Evolutionary conservation across 64 coral and sea anemone genomes (phyloP).

Genomic region (Dendronephthya gigantea): DNA sequence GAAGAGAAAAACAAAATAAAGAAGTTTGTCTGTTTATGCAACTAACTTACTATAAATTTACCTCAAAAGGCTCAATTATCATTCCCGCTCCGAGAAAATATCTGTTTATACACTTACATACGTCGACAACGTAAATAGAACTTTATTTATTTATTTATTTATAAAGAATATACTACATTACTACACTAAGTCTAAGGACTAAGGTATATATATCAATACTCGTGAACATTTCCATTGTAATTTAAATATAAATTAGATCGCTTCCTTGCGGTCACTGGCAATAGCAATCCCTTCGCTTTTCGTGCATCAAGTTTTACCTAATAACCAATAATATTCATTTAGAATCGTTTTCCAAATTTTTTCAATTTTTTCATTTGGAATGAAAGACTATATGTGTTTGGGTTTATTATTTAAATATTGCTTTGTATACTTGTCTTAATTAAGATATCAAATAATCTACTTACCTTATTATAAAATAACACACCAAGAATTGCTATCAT

Average conservation of each 20-base stretch:
- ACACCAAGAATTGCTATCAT: constrained; percentile 85
- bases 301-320: constrained; percentile 3
- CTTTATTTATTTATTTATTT: neutral
- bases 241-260: neutral
- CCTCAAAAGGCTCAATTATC: too few species aligned
- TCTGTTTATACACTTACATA: too few species aligned
- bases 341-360: too few species aligned
- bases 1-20: too few species aligned
- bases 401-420: too few species aligned
- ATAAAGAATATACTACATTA: neutral
- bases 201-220: constrained; percentile 1
- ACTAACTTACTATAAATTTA: too few species aligned
- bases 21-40: too few species aligned
- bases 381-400: too few species aligned
- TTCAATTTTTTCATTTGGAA: too few species aligned
- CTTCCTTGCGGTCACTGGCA: neutral
- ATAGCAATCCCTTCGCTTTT: neutral
- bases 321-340: too few species aligned
- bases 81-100: too few species aligned
- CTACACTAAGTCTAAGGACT: too few species aligned
- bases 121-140: neutral
- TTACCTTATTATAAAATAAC: constrained; percentile 90
- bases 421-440: neutral
- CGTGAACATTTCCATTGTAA: constrained; percentile 8
- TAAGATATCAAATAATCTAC: neutral